These are phyloP conservation scores for Macrophya alboannulata DNA, from an alignment of 2,888 invertebrate genomes.

Conservation along the genomic window DNA sequence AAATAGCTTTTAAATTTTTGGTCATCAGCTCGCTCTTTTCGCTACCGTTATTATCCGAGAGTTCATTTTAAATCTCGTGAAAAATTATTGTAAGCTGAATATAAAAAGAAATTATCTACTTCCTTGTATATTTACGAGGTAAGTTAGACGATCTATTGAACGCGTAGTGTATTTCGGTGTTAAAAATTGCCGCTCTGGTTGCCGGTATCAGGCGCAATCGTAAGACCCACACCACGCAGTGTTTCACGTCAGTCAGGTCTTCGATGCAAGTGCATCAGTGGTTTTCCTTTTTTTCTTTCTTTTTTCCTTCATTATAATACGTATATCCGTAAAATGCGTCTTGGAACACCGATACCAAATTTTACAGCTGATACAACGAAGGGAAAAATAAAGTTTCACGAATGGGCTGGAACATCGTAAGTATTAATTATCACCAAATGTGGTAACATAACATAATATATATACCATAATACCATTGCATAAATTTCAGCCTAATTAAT, in stretches of 20 bases:
- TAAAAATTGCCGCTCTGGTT: background rate
- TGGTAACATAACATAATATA: background rate
- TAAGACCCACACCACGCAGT: background rate
- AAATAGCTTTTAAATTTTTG: background rate
- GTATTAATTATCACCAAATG: background rate
- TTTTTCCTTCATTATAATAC: no score
- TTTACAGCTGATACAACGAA: constrained; percentile 47
- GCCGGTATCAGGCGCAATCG: background rate
- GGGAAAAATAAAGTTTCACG: constrained; percentile 48
- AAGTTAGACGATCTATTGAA: background rate
- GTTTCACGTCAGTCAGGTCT: background rate
- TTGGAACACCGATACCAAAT: constrained; percentile 50
- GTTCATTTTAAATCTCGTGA: background rate
- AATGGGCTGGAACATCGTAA: constrained; percentile 49
- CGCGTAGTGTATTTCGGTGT: background rate
- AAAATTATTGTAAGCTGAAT: background rate
- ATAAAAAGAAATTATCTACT: background rate
- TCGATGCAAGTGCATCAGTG: background rate
- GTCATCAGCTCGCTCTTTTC: background rate
- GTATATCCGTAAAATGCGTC: constrained; percentile 10
- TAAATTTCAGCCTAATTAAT: background rate
- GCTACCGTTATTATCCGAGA: background rate
- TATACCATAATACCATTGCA: background rate
- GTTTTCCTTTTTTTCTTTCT: background rate
- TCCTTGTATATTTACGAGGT: background rate